These are phyloP conservation scores for Mamestra configurata DNA, from an alignment of 1,140 invertebrate species.

Conservation along the genomic window DNA sequence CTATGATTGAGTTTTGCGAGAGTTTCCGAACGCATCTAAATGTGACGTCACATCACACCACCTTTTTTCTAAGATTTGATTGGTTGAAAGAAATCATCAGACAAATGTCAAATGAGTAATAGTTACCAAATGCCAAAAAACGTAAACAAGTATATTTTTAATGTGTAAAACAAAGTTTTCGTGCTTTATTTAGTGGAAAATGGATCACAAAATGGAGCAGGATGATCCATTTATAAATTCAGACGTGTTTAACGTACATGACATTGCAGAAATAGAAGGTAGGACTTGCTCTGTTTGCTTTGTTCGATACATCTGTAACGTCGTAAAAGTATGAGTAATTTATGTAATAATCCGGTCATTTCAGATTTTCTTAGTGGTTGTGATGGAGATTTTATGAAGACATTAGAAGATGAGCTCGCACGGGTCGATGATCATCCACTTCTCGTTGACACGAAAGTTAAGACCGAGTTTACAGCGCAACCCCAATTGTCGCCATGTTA, in stretches of 20 bases:
- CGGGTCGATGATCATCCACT: constrained; percentile 72
- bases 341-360: constrained; percentile 57
- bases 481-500: constrained; percentile 72
- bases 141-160: constrained; percentile 75
- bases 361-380: constrained; percentile 82
- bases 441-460: constrained; percentile 72
- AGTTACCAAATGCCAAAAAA: constrained; percentile 63
- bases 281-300: constrained; percentile 51
- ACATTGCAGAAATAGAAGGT: constrained; percentile 84
- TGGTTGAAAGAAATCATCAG: constrained; percentile 68
- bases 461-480: constrained; percentile 62
- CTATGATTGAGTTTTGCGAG: too few relatives aligned
- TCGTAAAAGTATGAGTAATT: constrained; percentile 32
- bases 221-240: constrained; percentile 79
- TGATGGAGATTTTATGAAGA: constrained; percentile 84
- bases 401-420: constrained; percentile 79
- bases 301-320: not conserved
- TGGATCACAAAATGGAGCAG: constrained; percentile 69
- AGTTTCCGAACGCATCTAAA: constrained; percentile 19
- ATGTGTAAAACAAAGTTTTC: constrained; percentile 43
- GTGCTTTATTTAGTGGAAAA: constrained; percentile 45
- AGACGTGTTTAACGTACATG: constrained; percentile 79
- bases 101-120: constrained; percentile 74
- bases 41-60: constrained; percentile 83
- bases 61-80: constrained; percentile 66